Base-by-base conservation (phyloP, 1,140 invertebrate genomes). In the Xylocopa sonorina region DNA sequence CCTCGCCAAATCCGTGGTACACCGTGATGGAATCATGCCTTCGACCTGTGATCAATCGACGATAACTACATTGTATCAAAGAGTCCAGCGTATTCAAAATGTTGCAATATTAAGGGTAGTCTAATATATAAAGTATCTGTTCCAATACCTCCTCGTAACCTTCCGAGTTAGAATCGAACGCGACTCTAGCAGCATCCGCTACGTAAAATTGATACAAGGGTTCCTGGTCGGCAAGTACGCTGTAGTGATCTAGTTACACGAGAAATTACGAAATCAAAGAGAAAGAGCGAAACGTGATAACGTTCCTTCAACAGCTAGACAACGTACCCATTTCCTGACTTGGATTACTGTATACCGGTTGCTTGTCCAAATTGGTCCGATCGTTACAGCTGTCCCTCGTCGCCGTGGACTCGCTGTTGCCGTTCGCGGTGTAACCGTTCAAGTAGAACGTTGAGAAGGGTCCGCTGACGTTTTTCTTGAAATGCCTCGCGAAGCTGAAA, bases 161-260 rank as follows among this genome's bases (percentile, higher is more conserved):
- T 92, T 98, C 97, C 21, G 95, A 96, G 86, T 96, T 96, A 0
- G 95, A 96, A 78, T 96, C 95, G 55, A 94, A 93, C 27, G 91
- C 94, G 55, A 94, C 93, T 93, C 95, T 95, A 76, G 96, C 93
- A 86, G 97, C 95, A 69, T 95, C 95, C 18, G 96, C 96, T 78
- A 96, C 96, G 91, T 98, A 98, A 92, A 98, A 98, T 89, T 98
- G 97, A 90, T 98, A 98, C 27, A 98, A 94, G 0, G 97, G 97
- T 87, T 98, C 97, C 90, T 86, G 84, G 29, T 98, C 95, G 43
- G 93, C 93, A 68, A 95, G 93, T 46, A 91, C 87, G 32, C 91
- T 90, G 53, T 91, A 91, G 58, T 90, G 86, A 88, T 93, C 92
- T 93, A 86, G 81, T 12, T 43, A 48, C 0, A 7, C 2, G 16